These are phyloP conservation scores for Synergus laeviventris DNA, from an alignment of 2,888 invertebrate genomes.

Conservation along the genomic window DNA sequence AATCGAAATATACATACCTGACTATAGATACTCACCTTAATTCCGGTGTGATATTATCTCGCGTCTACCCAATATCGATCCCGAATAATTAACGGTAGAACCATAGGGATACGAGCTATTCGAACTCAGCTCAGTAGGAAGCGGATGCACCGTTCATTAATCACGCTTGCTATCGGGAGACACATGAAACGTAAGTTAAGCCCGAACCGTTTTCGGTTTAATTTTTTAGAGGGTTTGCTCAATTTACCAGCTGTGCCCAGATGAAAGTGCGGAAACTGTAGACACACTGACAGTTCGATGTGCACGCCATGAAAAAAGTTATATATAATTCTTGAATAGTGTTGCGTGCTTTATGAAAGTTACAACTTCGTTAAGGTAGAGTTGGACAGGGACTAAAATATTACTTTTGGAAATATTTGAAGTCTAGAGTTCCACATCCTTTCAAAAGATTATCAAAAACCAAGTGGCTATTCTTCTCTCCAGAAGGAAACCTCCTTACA, in stretches of 20 bases:
- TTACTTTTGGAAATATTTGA: not conserved
- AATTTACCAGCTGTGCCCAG: conserved; percentile 23
- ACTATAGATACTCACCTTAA: conserved; percentile 14
- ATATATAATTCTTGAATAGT: not conserved
- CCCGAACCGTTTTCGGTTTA: conserved; percentile 5
- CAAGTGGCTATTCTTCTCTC: not conserved
- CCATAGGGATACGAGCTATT: conserved; percentile 67
- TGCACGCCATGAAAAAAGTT: not conserved
- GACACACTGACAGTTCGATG: conserved; percentile 7
- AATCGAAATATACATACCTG: conserved; percentile 25
- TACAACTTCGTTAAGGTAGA: not conserved
- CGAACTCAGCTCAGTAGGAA: conserved; percentile 58
- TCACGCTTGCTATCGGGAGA: conserved; percentile 39
- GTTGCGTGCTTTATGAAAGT: conserved; percentile 1
- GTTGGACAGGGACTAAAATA: not conserved
- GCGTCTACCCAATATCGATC: conserved; percentile 40
- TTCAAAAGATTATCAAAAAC: not conserved
- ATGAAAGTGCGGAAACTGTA: conserved; percentile 13
- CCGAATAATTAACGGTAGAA: conserved; percentile 67
- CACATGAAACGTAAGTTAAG: conserved; percentile 8
- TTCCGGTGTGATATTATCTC: conserved; percentile 37
- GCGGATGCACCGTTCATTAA: conserved; percentile 42
- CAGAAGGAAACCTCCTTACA: too few relatives aligned
- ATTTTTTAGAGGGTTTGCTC: conserved; percentile 23
- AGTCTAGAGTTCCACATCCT: not conserved